Evolutionary conservation across 1,140 invertebrate genomes (phyloP).

Genomic region (Pseudomyrmex sp.): DNA sequence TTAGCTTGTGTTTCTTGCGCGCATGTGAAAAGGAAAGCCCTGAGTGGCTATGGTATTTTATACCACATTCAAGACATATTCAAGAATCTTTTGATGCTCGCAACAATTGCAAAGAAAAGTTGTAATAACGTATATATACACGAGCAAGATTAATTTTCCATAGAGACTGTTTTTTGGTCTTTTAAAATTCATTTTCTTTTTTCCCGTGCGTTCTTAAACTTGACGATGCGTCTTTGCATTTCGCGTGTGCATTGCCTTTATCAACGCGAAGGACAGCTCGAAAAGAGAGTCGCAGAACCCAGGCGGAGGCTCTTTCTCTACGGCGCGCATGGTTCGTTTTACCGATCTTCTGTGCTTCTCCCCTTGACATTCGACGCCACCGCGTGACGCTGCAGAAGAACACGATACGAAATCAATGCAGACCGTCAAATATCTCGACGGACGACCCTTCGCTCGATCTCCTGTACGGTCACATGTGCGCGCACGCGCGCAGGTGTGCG

Average conservation of each 20-base stretch:
- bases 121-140: too few species aligned
- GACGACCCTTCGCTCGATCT: slow-evolving; percentile 2
- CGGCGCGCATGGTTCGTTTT: slow-evolving; percentile 64
- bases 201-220: background rate
- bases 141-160: too few species aligned
- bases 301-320: background rate
- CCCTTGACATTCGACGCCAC: slow-evolving; percentile 74
- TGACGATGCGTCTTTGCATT: background rate
- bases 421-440: slow-evolving; percentile 51
- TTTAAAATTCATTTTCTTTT: too few species aligned
- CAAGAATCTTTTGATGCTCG: background rate
- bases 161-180: too few species aligned
- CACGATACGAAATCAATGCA: slow-evolving; percentile 79
- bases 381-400: slow-evolving; percentile 53
- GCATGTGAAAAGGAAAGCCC: background rate
- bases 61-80: background rate
- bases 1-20: background rate
- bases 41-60: background rate
- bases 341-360: slow-evolving; percentile 59
- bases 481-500: slow-evolving; percentile 34
- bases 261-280: slow-evolving; percentile 9
- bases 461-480: slow-evolving; percentile 21
- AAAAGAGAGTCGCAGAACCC: slow-evolving; percentile 38
- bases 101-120: too few species aligned
- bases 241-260: slow-evolving; percentile 10